A percentile compares a stretch with the other conserved stretches of the same genome.
Evolutionary conservation across 1,140 invertebrate genomes (phyloP).

Genomic region (Zaprionus vittiger): DNA sequence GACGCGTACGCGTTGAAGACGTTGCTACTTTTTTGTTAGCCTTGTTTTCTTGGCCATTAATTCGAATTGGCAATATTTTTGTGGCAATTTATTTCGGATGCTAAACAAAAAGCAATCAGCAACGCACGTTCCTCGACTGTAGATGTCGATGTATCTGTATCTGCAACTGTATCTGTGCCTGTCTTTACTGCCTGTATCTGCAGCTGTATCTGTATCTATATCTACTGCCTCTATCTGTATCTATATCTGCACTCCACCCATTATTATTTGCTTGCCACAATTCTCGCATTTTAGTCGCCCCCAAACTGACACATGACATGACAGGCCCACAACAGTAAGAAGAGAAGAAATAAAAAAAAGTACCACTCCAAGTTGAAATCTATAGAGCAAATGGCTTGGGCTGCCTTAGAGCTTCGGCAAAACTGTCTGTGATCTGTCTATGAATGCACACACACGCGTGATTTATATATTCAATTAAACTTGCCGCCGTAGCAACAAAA

Average conservation of each 20-base stretch:
- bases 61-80: constrained; percentile 75
- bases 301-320: constrained; percentile 75
- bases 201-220: constrained; percentile 2
- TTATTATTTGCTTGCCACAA: constrained; percentile 55
- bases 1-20: constrained; percentile 8
- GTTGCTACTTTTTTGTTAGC: constrained; percentile 1
- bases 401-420: constrained; percentile 30
- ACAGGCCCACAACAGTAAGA: constrained; percentile 42
- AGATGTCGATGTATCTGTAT: constrained; percentile 13
- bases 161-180: not conserved
- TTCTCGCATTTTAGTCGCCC: constrained; percentile 61
- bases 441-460: constrained; percentile 70
- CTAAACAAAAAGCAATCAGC: constrained; percentile 44
- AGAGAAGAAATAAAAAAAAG: constrained; percentile 11
- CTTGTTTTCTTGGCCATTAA: constrained; percentile 59
- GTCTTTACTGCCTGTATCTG: constrained; percentile 25
- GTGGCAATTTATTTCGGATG: constrained; percentile 57
- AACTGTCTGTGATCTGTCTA: constrained; percentile 60
- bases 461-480: constrained; percentile 79
- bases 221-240: constrained; percentile 16
- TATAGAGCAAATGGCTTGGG: constrained; percentile 7
- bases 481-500: constrained; percentile 33
- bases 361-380: not conserved
- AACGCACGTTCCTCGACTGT: constrained; percentile 9
- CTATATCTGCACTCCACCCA: constrained; percentile 55